Evolutionary conservation across 2,888 invertebrate genomes (phyloP), one percentile per base, ranked within the genome.

Genomic region (Griposia aprilina): DNA sequence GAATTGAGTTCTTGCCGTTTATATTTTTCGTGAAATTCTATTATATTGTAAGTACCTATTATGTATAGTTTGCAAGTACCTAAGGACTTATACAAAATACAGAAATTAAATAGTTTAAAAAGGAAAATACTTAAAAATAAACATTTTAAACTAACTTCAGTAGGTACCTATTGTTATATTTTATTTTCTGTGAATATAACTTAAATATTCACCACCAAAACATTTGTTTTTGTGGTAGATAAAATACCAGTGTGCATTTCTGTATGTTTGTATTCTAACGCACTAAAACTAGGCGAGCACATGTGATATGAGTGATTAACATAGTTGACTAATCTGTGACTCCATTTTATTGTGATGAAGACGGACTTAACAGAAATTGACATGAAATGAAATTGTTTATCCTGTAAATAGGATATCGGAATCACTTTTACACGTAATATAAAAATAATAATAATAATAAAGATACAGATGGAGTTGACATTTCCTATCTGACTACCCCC

Each of bases 251-350:
- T 82, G 71, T 73, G 77, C 74, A 88, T 79, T 85, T 84, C 72
- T 78, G 81, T 79, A 80, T 81, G 78, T 80, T 75, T 84, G 69
- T 81, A 82, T 72, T 67, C 62, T 79, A 80, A 74, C 79, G 86
- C 87, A 90, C 88, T 87, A 71, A 88, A 76, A 81, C 78, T 91
- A 89, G 90, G 79, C 65, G 80, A 86, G 89, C 90, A 91, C 91
- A 86, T 91, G 91, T 91, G 91, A 91, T 91, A 90, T 86, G 76
- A 80, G 66, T 82, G 80, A 81, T 80, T 63, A 71, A 65, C 55
- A n/a, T 81, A 81, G 60, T 65, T 75, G 30, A 67, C 50, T 48
- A 65, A 74, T 52, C 45, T 72, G 57, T 66, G 23, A 62, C 30
- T 78, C 62, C n/a, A 62, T 78, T 36, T 48, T 45, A 77, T 50